Evolutionary conservation across 2,888 invertebrate genomes (phyloP).

Genomic region (Sminthurinus aureus): DNA sequence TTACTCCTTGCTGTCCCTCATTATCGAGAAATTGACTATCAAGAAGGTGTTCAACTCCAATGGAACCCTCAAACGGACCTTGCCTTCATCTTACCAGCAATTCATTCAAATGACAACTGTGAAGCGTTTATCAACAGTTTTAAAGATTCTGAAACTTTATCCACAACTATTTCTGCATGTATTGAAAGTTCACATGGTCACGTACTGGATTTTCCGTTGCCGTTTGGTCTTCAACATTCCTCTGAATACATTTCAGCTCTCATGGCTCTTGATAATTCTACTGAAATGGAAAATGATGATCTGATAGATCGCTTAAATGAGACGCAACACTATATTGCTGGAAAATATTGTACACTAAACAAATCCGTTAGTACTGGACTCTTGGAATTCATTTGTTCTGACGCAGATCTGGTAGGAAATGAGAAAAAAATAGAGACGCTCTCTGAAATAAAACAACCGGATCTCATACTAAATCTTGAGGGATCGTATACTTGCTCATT

Average conservation of each 20-base stretch:
- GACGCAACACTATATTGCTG: constrained; percentile 19
- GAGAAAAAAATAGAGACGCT: neutral
- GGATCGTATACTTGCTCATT: constrained; percentile 6
- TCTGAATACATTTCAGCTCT: neutral
- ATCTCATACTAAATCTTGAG: constrained; percentile 3
- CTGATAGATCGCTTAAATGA: too few relatives aligned
- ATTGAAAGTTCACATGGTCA: neutral
- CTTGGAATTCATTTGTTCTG: constrained; percentile 25
- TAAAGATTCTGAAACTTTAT: neutral
- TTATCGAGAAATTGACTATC: constrained; percentile 76
- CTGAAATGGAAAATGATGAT: neutral
- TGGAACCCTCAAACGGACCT: constrained; percentile 30
- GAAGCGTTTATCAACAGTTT: constrained; percentile 19
- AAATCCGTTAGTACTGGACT: constrained; percentile 22
- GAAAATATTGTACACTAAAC: constrained; percentile 27
- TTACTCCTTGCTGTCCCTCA: constrained; percentile 78
- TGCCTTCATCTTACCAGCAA: constrained; percentile 16
- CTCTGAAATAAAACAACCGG: neutral
- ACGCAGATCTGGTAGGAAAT: neutral
- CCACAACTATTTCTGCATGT: constrained; percentile 6
- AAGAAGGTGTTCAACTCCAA: constrained; percentile 19
- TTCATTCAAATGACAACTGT: constrained; percentile 22
- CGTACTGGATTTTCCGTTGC: too few relatives aligned
- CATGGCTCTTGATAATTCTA: neutral
- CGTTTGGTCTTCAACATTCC: neutral